Evolutionary conservation across 92 coral and sea anemone genomes (phyloP).

Genomic region (Paragorgia papillata): DNA sequence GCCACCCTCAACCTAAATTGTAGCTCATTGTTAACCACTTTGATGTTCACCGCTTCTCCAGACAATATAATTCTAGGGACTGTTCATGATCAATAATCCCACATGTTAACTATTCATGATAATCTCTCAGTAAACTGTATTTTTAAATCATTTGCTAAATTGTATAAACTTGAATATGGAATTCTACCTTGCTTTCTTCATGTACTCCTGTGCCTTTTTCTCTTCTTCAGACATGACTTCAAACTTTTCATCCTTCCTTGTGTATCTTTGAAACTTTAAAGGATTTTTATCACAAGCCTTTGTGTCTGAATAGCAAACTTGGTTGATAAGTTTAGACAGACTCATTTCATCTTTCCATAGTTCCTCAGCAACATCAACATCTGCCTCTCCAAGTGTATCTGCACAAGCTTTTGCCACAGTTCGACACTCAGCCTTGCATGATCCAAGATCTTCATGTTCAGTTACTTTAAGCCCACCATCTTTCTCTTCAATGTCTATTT

Average conservation of each 20-base stretch:
- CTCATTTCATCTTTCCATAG: slow-evolving; percentile 91
- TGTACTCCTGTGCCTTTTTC: slow-evolving; percentile 82
- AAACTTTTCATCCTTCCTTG: slow-evolving; percentile 79
- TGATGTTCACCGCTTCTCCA: too few relatives aligned
- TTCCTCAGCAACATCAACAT: slow-evolving; percentile 91
- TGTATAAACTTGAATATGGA: too few relatives aligned
- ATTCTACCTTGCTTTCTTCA: slow-evolving; percentile 75
- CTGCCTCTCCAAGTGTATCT: slow-evolving; percentile 87
- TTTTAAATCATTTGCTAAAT: too few relatives aligned
- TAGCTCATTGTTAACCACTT: too few relatives aligned
- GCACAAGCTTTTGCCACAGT: slow-evolving; percentile 97
- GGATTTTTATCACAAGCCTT: slow-evolving; percentile 69
- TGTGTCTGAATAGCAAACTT: slow-evolving; percentile 88
- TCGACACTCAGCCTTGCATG: slow-evolving; percentile 82
- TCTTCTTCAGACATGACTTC: slow-evolving; percentile 85
- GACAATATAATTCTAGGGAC: too few relatives aligned
- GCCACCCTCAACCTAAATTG: too few relatives aligned
- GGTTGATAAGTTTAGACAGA: slow-evolving; percentile 81
- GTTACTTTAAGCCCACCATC: slow-evolving; percentile 63
- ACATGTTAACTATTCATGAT: too few relatives aligned
- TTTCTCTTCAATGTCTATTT: slow-evolving; percentile 73
- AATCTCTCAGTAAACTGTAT: too few relatives aligned
- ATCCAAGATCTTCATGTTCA: slow-evolving; percentile 74
- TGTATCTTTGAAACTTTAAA: slow-evolving; percentile 60
- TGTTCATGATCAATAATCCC: too few relatives aligned